Evolutionary conservation across 1,140 invertebrate genomes (phyloP), one percentile per base, ranked within the genome.

Genomic region (Thaumatotibia leucotreta): DNA sequence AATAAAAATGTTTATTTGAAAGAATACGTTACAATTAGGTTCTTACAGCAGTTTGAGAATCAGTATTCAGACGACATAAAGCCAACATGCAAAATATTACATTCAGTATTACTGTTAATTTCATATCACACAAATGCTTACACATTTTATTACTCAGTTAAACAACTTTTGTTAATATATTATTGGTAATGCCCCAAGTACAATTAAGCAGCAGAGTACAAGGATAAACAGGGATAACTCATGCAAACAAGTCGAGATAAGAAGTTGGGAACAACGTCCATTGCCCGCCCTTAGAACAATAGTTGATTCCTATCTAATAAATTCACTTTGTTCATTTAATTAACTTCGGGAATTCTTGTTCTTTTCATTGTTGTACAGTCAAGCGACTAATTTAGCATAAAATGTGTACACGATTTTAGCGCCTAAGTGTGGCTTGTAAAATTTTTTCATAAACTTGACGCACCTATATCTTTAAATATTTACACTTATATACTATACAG

Each of bases 301-400:
- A 76, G 75, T 79, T 67, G 67, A 72, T 70, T 58, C 70, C 68
- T 79, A 81, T 79, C 79, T 73, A 62, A 75, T 67, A 65, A 74
- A 69, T 66, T 66, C 61, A 70, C 69, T 75, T 81, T 79, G 75
- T 83, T 78, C 72, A 69, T 71, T 81, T 77, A 83, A 83, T 81
- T 79, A 79, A 79, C 68, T 77, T 74, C 65, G 70, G 67, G 77
- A 76, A 79, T 79, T 76, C 75, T 76, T 70, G 67, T 72, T 63
- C 68, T 67, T 73, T 69, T 49, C 63, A 49, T 63, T 62, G 58
- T 35, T 35, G 4, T 14, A 0, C 32, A 17, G 65, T 68, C 14
- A 65, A 32, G 27, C 69, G 54, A 54, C 68, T 62, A 31, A 49
- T 64, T 64, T 58, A 61, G 45, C 27, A 35, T 50, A 65, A 65